Base-by-base conservation (phyloP, 2,888 invertebrate genomes). In the Cactoblastis cactorum region DNA sequence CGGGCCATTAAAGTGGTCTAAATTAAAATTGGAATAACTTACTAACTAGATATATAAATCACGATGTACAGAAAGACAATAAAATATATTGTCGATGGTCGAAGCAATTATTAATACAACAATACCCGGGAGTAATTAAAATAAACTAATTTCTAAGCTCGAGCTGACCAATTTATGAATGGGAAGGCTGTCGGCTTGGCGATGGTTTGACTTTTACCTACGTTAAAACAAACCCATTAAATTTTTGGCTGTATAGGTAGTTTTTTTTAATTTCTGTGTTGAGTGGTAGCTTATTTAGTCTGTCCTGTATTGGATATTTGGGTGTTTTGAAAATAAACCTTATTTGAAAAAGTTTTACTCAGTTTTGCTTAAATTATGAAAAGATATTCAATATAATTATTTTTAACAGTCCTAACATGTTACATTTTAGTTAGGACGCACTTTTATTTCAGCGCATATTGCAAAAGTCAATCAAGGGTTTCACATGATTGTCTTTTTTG, bases 1-100 rank as follows among this genome's bases (percentile, higher is more conserved):
- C n/a, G n/a, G n/a, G n/a, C n/a, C n/a, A n/a, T n/a, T n/a, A n/a
- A n/a, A n/a, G 81, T 78, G 81, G 80, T 82, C 84, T 83, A 89
- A 89, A 89, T 88, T 88, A 88, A 89, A 89, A 88, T 77, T 83
- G 80, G 69, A 88, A 88, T 88, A 88, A 89, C 86, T 88, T 87
- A 88, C 88, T 88, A 89, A 89, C 88, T 89, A 88, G 87, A 82
- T 65, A 60, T 83, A 88, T 89, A 89, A 89, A 89, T 89, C 89
- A 87, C 69, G 56, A 56, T 66, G 67, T 67, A 80, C 72, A 69
- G 78, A 80, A 80, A 87, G 83, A 88, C 86, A 86, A 89, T 89
- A 86, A 85, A 87, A 89, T 88, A 88, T 84, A 86, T 85, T 84
- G 86, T 87, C 84, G 77, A 79, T 68, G 19, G 41, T 69, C 73